These are phyloP conservation scores for Spinus pinus DNA, from an alignment of 2,797 vertebrate species.

Conservation along the genomic window DNA sequence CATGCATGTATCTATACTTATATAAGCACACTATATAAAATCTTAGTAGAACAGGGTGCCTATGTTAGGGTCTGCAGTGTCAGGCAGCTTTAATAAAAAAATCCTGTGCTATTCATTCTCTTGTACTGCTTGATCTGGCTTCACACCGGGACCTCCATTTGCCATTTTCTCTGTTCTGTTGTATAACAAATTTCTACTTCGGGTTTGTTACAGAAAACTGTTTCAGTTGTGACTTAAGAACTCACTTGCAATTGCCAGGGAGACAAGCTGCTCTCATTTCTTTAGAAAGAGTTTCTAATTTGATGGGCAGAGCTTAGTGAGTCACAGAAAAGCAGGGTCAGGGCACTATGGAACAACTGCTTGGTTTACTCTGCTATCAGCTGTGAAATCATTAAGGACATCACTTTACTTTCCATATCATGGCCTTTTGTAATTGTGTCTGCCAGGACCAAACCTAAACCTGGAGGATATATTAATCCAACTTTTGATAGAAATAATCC, in stretches of 20 bases:
- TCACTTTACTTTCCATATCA: not conserved
- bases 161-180: not conserved
- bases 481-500: constrained; percentile 60
- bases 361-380: constrained; percentile 39
- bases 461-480: constrained; percentile 19
- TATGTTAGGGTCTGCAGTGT: not conserved
- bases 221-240: constrained; percentile 36
- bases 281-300: constrained; percentile 57
- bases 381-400: not conserved
- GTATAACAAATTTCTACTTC: constrained; percentile 3
- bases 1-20: accelerated
- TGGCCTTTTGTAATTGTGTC: not conserved
- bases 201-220: not conserved
- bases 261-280: constrained; percentile 64
- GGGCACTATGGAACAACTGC: not conserved
- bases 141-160: not conserved
- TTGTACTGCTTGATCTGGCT: not conserved
- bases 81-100: not conserved
- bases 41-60: not conserved
- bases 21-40: not conserved
- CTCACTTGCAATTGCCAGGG: constrained; percentile 12
- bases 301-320: constrained; percentile 57
- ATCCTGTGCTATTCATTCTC: not conserved
- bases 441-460: not conserved
- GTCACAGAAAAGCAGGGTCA: constrained; percentile 38